Percentiles rank a stretch among this genome's conserved stretches.
phyloP scores from a whole-genome alignment of 2,113 vertebrate genomes.

The Rhineura floridana region DNA sequence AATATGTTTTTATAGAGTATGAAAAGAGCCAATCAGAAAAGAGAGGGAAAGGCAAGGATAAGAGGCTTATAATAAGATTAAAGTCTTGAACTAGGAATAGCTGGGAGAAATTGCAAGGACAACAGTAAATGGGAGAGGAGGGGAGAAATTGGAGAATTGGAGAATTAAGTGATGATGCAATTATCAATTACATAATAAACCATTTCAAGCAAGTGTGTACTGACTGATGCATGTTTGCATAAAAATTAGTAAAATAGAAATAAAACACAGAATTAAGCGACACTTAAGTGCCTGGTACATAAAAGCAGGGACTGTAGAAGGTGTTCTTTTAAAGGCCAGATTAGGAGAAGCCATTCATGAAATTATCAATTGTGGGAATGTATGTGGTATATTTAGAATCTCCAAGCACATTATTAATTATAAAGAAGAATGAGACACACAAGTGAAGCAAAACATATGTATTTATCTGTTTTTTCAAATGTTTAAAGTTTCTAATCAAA shows the following conservation, averaged over 20 bases:
- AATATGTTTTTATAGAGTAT: constrained; percentile 8
- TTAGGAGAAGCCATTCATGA: neutral
- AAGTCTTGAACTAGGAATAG: neutral
- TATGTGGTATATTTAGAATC: neutral
- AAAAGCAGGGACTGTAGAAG: neutral
- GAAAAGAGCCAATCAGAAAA: constrained; percentile 8
- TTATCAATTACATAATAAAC: neutral
- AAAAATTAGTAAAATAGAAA: neutral
- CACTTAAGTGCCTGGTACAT: neutral
- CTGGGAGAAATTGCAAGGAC: neutral
- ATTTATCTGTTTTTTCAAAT: neutral
- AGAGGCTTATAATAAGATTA: neutral
- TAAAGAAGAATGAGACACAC: neutral
- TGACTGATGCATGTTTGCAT: neutral
- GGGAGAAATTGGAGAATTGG: neutral
- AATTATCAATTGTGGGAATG: neutral
- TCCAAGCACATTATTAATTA: neutral
- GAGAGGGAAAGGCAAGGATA: neutral
- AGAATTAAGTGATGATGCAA: neutral
- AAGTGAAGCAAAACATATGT: neutral
- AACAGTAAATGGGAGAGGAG: neutral
- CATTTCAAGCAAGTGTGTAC: neutral
- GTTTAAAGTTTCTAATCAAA: neutral
- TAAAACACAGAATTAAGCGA: neutral
- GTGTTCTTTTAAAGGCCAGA: neutral